phyloP scores from a whole-genome alignment of 2,113 vertebrate species.

The Scomber scombrus region DNA sequence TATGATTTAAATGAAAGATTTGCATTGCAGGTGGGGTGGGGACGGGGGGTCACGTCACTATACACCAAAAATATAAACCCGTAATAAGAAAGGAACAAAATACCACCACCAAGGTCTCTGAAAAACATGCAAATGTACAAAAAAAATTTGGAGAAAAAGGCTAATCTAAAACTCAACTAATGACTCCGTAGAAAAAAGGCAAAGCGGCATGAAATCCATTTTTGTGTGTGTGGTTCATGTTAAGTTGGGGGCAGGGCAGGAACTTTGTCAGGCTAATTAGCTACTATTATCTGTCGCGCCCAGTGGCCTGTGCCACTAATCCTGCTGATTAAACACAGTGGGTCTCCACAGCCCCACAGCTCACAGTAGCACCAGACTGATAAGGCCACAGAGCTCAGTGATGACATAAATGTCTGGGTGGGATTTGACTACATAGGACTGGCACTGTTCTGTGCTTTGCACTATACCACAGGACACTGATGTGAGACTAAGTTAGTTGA shows the following conservation, averaged over 20 bases:
- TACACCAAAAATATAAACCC: conserved; percentile 55
- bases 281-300: conserved; percentile 74
- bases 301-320: conserved; percentile 75
- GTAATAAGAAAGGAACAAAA: conserved; percentile 29
- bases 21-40: conserved; percentile 57
- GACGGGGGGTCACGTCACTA: too few relatives aligned
- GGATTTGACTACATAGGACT: conserved; percentile 48
- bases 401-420: conserved; percentile 64
- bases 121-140: conserved; percentile 25
- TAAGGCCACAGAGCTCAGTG: conserved; percentile 65
- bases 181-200: conserved; percentile 45
- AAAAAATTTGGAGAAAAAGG: background rate
- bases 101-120: background rate
- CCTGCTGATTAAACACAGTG: conserved; percentile 77
- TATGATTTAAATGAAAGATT: conserved; percentile 64
- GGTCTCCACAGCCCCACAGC: conserved; percentile 56
- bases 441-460: conserved; percentile 47
- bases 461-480: conserved; percentile 26
- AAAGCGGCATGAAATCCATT: conserved; percentile 74
- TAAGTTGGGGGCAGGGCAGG: conserved; percentile 69
- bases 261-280: conserved; percentile 80
- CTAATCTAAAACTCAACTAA: conserved; percentile 47
- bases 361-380: conserved; percentile 50
- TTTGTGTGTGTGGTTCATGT: conserved; percentile 66
- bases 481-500: background rate